Evolutionary conservation across 92 coral and sea anemone genomes (phyloP).

Genomic region (Palythoa grandis): DNA sequence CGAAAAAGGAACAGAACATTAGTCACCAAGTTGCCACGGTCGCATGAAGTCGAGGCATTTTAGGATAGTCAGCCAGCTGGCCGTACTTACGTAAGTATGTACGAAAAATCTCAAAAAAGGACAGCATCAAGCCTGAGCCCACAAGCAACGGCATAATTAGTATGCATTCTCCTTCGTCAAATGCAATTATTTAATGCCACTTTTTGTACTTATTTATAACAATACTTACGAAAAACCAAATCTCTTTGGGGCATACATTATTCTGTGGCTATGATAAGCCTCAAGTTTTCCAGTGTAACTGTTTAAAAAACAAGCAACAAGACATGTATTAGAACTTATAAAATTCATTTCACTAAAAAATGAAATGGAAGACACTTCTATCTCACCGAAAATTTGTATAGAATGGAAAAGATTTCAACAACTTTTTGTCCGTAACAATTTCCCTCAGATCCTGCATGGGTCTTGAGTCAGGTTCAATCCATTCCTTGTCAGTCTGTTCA

Average conservation of each 20-base stretch:
- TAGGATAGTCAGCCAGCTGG: too few relatives aligned
- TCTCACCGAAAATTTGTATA: constrained; percentile 42
- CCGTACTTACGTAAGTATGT: too few relatives aligned
- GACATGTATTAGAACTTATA: not conserved
- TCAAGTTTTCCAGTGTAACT: constrained; percentile 42
- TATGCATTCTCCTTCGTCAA: too few relatives aligned
- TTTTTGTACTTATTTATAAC: not conserved
- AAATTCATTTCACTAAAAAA: not conserved
- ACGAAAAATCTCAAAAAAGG: too few relatives aligned
- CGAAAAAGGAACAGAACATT: too few relatives aligned
- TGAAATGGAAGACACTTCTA: not conserved
- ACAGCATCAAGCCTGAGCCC: too few relatives aligned
- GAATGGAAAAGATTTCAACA: constrained; percentile 39
- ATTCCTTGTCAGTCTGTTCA: constrained; percentile 42
- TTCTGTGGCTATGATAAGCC: constrained; percentile 48
- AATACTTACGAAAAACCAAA: constrained; percentile 6
- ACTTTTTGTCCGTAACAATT: constrained; percentile 12
- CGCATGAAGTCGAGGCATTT: too few relatives aligned
- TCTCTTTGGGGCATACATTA: constrained; percentile 41
- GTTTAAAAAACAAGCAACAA: not conserved
- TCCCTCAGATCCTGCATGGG: constrained; percentile 45
- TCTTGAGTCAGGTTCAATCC: constrained; percentile 32
- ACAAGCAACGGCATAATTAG: too few relatives aligned
- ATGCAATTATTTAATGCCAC: too few relatives aligned
- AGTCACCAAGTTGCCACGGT: too few relatives aligned